Conservation (phyloP, 2,888 invertebrate species). For the Caenorhabditis zanzibari region DNA sequence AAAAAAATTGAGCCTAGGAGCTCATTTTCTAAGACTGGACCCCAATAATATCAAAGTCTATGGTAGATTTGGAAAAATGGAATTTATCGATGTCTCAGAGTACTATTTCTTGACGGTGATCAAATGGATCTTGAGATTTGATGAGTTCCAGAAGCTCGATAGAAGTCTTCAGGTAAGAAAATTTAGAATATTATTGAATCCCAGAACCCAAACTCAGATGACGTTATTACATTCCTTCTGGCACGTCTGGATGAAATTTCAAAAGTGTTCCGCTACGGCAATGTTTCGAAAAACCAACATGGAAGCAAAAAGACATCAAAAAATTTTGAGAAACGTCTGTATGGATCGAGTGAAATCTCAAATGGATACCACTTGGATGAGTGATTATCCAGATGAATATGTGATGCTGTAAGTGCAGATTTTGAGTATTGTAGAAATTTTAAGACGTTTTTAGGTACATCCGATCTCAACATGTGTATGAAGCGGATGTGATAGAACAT, state of each 20-base stretch:
- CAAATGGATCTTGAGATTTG: constrained; percentile 47
- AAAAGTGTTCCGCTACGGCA: constrained; percentile 18
- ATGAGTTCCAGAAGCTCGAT: constrained; percentile 38
- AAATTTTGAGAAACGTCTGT: constrained; percentile 17
- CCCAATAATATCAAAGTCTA: neutral
- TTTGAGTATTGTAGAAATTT: too few species aligned
- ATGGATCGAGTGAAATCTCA: neutral
- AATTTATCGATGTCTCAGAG: constrained; percentile 32
- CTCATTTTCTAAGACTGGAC: neutral
- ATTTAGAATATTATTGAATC: neutral
- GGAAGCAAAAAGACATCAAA: neutral
- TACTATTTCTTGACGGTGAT: constrained; percentile 32
- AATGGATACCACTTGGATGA: constrained; percentile 25
- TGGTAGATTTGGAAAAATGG: neutral
- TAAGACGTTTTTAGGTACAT: neutral
- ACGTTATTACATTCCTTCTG: constrained; percentile 8
- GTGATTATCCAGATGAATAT: constrained; percentile 30
- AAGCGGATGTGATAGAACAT: neutral
- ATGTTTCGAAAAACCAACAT: neutral
- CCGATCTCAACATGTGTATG: neutral
- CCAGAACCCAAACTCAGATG: neutral
- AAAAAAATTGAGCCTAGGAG: constrained; percentile 18
- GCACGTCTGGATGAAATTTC: constrained; percentile 28
- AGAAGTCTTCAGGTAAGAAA: constrained; percentile 18
- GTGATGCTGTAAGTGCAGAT: neutral